phyloP scores from a whole-genome alignment of 2,888 invertebrate species.

The Trachelus troglodyta region DNA sequence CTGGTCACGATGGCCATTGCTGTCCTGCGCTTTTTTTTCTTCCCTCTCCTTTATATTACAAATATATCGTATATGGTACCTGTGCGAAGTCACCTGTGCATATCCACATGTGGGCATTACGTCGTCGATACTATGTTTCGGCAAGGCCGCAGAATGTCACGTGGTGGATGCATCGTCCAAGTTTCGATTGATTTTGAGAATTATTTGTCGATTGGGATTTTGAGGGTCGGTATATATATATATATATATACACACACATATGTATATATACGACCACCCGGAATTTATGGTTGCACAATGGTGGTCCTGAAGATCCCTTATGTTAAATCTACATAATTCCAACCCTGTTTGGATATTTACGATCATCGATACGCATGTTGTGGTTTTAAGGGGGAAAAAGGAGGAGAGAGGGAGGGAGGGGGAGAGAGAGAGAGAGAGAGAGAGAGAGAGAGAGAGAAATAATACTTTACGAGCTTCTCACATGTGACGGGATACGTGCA shows the following conservation, averaged over 20 bases:
- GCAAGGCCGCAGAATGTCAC: background rate
- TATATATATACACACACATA: too few species aligned
- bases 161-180: background rate
- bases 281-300: background rate
- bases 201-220: background rate
- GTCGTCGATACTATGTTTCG: background rate
- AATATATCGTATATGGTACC: background rate
- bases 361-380: background rate
- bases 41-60: background rate
- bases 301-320: background rate
- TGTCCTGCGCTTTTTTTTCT: background rate
- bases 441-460: background rate
- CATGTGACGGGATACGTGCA: background rate
- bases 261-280: background rate
- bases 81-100: background rate
- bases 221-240: background rate
- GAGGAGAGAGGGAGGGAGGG: background rate
- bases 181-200: background rate
- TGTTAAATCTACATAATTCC: background rate
- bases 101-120: background rate
- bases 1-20: background rate
- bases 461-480: background rate
- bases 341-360: background rate
- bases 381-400: background rate
- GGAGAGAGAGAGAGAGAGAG: too few species aligned